Conservation (phyloP, 1,140 invertebrate genomes). For the Hylyphantes graminicola region DNA sequence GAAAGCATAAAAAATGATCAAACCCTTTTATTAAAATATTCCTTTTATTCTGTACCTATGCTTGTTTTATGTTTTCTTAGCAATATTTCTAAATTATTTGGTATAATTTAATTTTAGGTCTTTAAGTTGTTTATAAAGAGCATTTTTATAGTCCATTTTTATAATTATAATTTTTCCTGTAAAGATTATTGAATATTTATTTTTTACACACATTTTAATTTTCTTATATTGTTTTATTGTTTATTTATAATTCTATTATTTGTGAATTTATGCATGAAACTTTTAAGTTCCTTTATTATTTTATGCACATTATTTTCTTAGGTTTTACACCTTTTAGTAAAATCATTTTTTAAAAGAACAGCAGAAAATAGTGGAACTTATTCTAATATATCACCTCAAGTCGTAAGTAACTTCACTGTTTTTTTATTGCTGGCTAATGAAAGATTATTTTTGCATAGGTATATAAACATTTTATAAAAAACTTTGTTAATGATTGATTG, state of each 20-base stretch:
- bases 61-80: no score
- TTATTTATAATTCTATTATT: neutral
- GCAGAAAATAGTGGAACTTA: constrained; percentile 52
- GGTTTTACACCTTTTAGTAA: constrained; percentile 64
- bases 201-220: neutral
- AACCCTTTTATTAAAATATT: no score
- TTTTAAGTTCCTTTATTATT: constrained; percentile 53
- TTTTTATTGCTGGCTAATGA: no score
- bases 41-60: no score
- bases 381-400: constrained; percentile 28
- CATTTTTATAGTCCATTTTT: neutral
- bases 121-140: constrained; percentile 1
- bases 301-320: constrained; percentile 55
- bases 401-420: constrained; percentile 48
- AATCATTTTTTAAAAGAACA: constrained; percentile 61
- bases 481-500: no score
- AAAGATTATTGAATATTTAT: neutral
- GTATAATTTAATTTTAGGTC: neutral
- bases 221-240: neutral
- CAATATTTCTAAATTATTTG: no score
- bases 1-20: no score
- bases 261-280: neutral
- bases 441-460: no score
- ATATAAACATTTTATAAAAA: no score
- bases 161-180: neutral